A percentile compares a stretch with the other conserved stretches of the same genome.
Conservation (phyloP, 2,797 vertebrate species). For the Onychomys arenicola region DNA sequence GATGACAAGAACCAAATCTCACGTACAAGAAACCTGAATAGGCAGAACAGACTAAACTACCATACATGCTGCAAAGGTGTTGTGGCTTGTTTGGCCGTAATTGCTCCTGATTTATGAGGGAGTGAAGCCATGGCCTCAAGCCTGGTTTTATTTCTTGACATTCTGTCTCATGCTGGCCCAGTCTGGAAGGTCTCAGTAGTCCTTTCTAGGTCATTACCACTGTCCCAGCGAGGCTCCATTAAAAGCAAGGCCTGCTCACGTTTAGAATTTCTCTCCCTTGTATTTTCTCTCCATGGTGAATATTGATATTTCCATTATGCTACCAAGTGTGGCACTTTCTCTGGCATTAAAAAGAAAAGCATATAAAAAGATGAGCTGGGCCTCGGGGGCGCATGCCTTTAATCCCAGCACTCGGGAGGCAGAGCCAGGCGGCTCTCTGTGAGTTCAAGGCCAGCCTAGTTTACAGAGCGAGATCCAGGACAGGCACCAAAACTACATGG, state of each 20-base stretch:
- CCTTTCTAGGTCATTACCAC: background rate
- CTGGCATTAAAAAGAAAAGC: background rate
- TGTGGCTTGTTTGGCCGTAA: background rate
- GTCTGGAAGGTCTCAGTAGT: background rate
- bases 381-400: no score
- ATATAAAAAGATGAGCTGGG: background rate
- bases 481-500: no score
- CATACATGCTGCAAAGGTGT: background rate
- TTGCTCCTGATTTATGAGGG: background rate
- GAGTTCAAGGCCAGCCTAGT: no score
- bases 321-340: background rate
- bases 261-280: background rate
- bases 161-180: background rate
- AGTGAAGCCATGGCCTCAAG: conserved; percentile 19
- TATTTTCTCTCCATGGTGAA: conserved; percentile 18
- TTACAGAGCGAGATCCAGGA: no score
- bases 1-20: background rate
- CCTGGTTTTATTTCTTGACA: background rate
- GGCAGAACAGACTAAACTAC: background rate
- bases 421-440: no score
- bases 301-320: background rate
- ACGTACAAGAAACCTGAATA: background rate
- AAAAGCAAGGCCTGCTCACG: background rate
- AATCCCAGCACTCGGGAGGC: no score
- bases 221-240: background rate